Conservation (phyloP, 1,140 invertebrate species). For the Drosophila cardini region DNA sequence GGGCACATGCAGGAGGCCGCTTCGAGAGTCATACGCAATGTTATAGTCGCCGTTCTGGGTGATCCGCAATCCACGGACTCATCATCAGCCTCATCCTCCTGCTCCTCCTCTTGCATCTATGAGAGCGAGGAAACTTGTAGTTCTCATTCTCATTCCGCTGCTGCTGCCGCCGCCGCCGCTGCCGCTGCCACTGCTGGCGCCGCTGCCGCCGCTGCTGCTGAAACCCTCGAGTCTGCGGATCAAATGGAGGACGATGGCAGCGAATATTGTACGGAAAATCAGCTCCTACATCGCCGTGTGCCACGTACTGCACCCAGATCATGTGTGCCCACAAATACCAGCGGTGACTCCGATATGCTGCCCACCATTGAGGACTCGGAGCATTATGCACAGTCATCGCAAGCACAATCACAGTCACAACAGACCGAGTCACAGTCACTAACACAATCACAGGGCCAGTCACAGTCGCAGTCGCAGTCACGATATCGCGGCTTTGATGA, state of each 20-base stretch:
- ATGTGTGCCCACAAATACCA: conserved; percentile 32
- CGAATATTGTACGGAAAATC: conserved; percentile 16
- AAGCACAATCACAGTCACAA: neutral
- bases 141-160: too few species aligned
- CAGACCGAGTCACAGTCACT: neutral
- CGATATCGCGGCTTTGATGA: conserved; percentile 49
- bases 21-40: conserved; percentile 47
- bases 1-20: conserved; percentile 52
- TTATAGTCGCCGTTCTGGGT: conserved; percentile 48
- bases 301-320: conserved; percentile 48
- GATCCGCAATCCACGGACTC: conserved; percentile 1
- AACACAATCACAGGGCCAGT: neutral
- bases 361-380: neutral
- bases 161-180: neutral
- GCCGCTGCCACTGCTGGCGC: conserved; percentile 3
- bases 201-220: neutral
- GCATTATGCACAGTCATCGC: neutral
- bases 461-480: neutral
- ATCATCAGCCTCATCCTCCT: neutral
- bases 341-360: neutral
- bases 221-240: neutral
- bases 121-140: conserved; percentile 1
- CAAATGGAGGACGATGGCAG: conserved; percentile 23
- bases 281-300: conserved; percentile 17
- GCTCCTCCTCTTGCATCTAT: neutral